phyloP scores from a whole-genome alignment of 2,113 vertebrate genomes.

The Xyrauchen texanus region DNA sequence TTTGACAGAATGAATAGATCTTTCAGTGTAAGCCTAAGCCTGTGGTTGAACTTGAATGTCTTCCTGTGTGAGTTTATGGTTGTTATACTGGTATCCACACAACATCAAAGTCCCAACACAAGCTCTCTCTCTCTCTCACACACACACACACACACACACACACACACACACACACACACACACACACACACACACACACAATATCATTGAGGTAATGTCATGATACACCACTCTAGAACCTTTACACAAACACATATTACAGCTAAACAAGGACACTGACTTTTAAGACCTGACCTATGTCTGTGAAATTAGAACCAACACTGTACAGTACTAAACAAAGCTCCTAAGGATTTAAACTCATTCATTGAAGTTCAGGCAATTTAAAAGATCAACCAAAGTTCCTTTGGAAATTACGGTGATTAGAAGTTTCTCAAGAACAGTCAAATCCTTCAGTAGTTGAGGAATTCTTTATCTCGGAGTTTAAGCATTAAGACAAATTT shows the following conservation, averaged over 20 bases:
- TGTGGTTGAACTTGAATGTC: slow-evolving; percentile 30
- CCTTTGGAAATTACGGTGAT: too few relatives aligned
- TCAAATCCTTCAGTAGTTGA: slow-evolving; percentile 7
- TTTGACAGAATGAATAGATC: slow-evolving; percentile 35
- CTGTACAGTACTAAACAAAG: too few relatives aligned
- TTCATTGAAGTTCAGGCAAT: not conserved
- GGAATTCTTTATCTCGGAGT: not conserved
- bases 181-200: slow-evolving; percentile 19
- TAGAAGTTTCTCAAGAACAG: not conserved
- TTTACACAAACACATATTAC: not conserved
- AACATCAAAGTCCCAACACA: slow-evolving; percentile 31
- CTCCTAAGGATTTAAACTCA: too few relatives aligned
- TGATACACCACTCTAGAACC: not conserved
- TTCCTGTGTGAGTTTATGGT: slow-evolving; percentile 35
- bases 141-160: slow-evolving; percentile 20
- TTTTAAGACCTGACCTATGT: not conserved
- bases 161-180: slow-evolving; percentile 11
- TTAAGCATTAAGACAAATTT: slow-evolving; percentile 9
- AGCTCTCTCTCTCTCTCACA: too few relatives aligned
- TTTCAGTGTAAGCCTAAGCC: slow-evolving; percentile 31
- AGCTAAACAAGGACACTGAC: slow-evolving; percentile 3
- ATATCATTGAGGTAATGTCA: not conserved
- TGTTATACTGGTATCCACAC: slow-evolving; percentile 33
- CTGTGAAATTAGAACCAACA: too few relatives aligned
- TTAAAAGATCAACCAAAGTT: not conserved